Evolutionary conservation across 2,888 invertebrate genomes (phyloP), one percentile per base, ranked within the genome.

Genomic region (Heliconius hortense): DNA sequence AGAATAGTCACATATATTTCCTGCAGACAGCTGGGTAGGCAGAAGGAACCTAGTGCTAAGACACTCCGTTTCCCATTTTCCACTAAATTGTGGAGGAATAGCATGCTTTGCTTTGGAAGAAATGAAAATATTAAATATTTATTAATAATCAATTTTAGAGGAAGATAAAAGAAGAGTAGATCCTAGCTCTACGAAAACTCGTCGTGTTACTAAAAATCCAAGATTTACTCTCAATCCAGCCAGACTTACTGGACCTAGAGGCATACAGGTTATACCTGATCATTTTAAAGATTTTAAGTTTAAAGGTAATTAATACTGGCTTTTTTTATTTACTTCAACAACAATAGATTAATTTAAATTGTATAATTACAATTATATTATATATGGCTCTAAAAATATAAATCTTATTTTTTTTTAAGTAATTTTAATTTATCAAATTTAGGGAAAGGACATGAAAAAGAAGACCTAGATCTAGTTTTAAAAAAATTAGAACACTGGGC

Each of bases 401-500:
- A 56, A 56, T 56, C 10, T 11, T n/a, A 56, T 56, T 60, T 60
- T 21, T 48, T 48, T 48, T 0, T 21, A 48, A 48, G 48, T 48
- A 0, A 48, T 48, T 26, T 5, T 26, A 60, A 28, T 26, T 15
- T 26, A 28, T 48, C 8, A 0, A 18, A 70, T 75, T 59, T 35
- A 94, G 95, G 95, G 0, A 97, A 96, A 89, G 97, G 97, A 0
- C 94, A 96, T 85, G 99, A 99, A 89, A 96, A 95, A 80, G 95
- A 96, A 72, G 98, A 99, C 90, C 90, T 99, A 60, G 95, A 97
- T 82, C 89, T 95, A 78, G 93, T 99, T 0, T 94, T 99, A 92
- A 96, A 96, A 74, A 96, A 96, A 76, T 87, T 99, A 74, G 98
- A 99, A 83, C 98, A 99, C 86, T 99, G 99, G 99, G 97, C 97